A percentile compares a stretch with the other conserved stretches of the same genome.
phyloP scores from a whole-genome alignment of 2,888 invertebrate species.

The Lasioglossum leucozonium region DNA sequence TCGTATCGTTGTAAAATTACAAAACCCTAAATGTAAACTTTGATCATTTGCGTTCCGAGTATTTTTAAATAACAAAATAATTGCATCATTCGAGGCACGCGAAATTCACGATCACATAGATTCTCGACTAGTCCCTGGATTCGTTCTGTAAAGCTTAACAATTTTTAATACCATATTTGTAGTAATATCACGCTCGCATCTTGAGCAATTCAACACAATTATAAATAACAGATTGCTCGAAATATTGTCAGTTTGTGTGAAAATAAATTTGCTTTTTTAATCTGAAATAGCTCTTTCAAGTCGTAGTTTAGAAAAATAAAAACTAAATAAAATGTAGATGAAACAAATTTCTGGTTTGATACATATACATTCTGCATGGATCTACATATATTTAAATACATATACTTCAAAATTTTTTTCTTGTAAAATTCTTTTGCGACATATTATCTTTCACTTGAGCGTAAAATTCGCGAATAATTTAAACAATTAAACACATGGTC shows the following conservation, averaged over 20 bases:
- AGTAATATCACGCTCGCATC: neutral
- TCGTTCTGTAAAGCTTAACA: neutral
- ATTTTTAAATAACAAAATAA: constrained; percentile 21
- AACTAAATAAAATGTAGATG: neutral
- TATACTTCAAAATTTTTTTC: neutral
- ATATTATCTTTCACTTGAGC: no score
- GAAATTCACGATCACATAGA: neutral
- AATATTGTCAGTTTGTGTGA: neutral
- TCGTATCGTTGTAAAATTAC: constrained; percentile 3
- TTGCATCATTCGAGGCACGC: neutral
- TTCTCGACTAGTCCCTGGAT: neutral
- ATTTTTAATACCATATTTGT: neutral
- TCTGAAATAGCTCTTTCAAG: neutral
- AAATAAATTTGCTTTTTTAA: neutral
- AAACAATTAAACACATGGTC: no score
- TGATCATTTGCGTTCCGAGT: constrained; percentile 10
- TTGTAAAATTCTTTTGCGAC: neutral
- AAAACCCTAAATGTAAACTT: constrained; percentile 5
- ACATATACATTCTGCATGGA: neutral
- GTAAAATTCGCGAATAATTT: no score
- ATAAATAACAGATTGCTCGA: neutral
- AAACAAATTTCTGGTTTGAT: neutral
- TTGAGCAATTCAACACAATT: neutral
- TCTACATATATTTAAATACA: neutral
- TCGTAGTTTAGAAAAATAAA: neutral